phyloP scores from a whole-genome alignment of 2,888 invertebrate genomes.

The Taphrorychus bicolor region DNA sequence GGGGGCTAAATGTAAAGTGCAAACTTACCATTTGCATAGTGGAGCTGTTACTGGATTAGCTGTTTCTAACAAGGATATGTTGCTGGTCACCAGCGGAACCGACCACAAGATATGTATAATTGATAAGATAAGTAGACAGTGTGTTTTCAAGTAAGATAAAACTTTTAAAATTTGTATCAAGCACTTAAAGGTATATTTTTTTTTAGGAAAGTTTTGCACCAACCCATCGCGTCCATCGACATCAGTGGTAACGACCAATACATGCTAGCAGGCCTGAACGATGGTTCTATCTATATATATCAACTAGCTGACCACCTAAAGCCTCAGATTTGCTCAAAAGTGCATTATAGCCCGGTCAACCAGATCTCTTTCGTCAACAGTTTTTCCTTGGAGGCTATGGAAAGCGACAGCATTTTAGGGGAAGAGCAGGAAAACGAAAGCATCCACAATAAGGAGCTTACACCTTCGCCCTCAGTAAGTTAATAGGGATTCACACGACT shows the following conservation, averaged over 20 bases:
- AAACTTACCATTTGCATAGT: slow-evolving; percentile 45
- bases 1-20: slow-evolving; percentile 41
- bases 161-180: neutral
- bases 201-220: slow-evolving; percentile 48
- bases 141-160: slow-evolving; percentile 45
- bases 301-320: slow-evolving; percentile 50
- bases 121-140: slow-evolving; percentile 46
- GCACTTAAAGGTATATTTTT: neutral
- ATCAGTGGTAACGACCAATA: slow-evolving; percentile 49
- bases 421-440: slow-evolving; percentile 7
- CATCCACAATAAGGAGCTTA: no score
- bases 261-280: slow-evolving; percentile 50
- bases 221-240: slow-evolving; percentile 51
- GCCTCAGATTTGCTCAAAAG: slow-evolving; percentile 41
- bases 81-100: slow-evolving; percentile 50
- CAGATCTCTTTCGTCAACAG: slow-evolving; percentile 19
- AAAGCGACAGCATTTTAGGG: slow-evolving; percentile 10
- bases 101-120: slow-evolving; percentile 52
- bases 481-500: no score
- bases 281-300: slow-evolving; percentile 52
- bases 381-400: slow-evolving; percentile 4
- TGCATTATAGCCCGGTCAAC: slow-evolving; percentile 13
- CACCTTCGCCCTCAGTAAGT: no score
- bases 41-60: slow-evolving; percentile 48
- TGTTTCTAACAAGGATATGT: slow-evolving; percentile 46